A percentile compares a stretch with the other conserved stretches of the same genome.
These are phyloP conservation scores for Rousettus madagascariensis DNA, from an alignment of 2,797 vertebrate species.

Conservation along the genomic window DNA sequence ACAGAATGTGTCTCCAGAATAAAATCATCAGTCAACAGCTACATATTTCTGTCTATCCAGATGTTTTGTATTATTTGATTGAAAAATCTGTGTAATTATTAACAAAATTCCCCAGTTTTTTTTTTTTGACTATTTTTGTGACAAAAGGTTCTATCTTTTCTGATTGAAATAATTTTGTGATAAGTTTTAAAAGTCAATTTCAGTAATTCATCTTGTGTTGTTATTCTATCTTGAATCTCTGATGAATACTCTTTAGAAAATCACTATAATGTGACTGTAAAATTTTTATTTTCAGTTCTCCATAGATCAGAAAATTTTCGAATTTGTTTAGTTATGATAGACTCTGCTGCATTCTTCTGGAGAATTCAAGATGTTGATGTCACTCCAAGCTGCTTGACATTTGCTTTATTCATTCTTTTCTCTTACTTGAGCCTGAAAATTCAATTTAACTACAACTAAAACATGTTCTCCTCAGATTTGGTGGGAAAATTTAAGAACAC, in stretches of 20 bases:
- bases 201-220: background rate
- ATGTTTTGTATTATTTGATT: conserved; percentile 8
- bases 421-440: background rate
- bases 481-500: background rate
- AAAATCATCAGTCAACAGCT: background rate
- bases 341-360: background rate
- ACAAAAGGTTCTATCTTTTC: background rate
- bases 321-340: background rate
- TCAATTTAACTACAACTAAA: background rate
- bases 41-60: background rate
- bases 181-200: background rate
- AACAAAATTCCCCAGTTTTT: background rate
- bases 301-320: background rate
- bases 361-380: background rate
- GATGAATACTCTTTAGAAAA: background rate
- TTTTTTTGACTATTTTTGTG: conserved; percentile 31
- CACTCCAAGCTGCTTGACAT: background rate
- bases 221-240: background rate
- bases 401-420: background rate
- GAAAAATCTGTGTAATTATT: background rate
- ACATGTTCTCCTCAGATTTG: background rate
- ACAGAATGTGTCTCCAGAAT: background rate
- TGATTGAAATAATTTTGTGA: background rate
- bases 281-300: conserved; percentile 16
- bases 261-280: background rate